phyloP scores from a whole-genome alignment of 2,113 vertebrate species.

The Platycercus adscitus region DNA sequence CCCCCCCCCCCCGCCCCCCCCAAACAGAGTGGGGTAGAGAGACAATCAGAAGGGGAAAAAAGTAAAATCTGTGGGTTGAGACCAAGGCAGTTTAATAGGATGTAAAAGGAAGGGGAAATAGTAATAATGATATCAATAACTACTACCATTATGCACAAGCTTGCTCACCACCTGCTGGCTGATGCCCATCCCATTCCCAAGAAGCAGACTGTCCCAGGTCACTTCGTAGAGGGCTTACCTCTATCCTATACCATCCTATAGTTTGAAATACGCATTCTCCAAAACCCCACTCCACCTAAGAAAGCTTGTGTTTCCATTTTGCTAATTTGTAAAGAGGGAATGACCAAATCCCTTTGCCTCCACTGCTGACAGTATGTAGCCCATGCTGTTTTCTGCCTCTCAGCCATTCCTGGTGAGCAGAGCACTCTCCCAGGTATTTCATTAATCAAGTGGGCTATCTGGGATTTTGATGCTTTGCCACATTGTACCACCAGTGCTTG shows the following conservation, averaged over 20 bases:
- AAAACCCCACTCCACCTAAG: background rate
- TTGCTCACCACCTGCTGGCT: background rate
- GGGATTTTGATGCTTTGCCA: background rate
- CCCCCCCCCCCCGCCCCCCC: background rate
- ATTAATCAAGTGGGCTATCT: background rate
- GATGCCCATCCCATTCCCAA: background rate
- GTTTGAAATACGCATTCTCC: background rate
- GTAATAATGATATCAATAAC: background rate
- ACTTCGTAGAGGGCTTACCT: background rate
- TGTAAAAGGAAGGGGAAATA: background rate
- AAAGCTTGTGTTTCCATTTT: background rate
- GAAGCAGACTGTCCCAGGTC: background rate
- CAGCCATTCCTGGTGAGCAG: background rate
- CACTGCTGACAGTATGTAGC: rapidly evolving
- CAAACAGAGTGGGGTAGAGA: background rate
- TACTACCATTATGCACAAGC: background rate
- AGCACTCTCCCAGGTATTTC: background rate
- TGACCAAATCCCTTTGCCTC: rapidly evolving
- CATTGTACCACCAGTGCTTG: background rate
- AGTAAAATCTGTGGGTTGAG: background rate
- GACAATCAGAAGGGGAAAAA: background rate
- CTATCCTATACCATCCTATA: background rate
- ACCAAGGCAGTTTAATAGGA: background rate
- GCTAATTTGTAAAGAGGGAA: background rate
- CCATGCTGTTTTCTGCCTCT: background rate